Percentiles rank a stretch among this genome's conserved stretches.
Conservation (phyloP, 1,140 invertebrate genomes). For the Phocides pigmalion region DNA sequence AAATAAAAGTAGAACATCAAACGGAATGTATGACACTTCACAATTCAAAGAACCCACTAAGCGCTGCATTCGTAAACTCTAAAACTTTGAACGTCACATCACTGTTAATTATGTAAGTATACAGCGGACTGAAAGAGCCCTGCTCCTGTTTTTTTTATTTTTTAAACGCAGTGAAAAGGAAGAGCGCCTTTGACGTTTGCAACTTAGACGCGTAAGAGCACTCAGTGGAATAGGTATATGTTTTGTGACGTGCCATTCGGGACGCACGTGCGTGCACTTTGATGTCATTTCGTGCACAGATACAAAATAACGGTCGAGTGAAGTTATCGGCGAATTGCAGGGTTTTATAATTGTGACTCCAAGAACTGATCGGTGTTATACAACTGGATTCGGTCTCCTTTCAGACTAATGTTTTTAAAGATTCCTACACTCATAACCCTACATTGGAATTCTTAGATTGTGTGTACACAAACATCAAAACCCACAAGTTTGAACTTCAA, state of each 20-base stretch:
- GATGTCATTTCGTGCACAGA: constrained; percentile 41
- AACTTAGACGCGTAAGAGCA: constrained; percentile 62
- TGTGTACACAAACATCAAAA: too few relatives aligned
- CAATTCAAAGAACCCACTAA: constrained; percentile 67
- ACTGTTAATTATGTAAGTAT: constrained; percentile 73
- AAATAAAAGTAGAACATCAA: constrained; percentile 57
- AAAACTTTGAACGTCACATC: constrained; percentile 54
- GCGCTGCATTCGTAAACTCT: constrained; percentile 47
- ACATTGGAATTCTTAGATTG: too few relatives aligned
- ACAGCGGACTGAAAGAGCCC: constrained; percentile 45
- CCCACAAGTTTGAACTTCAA: too few relatives aligned
- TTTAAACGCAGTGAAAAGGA: constrained; percentile 74
- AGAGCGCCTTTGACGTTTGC: constrained; percentile 71
- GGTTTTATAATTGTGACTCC: background rate
- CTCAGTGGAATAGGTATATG: constrained; percentile 50
- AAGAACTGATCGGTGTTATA: too few relatives aligned
- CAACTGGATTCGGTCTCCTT: background rate
- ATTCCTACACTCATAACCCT: too few relatives aligned
- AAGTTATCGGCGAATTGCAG: background rate
- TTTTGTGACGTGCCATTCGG: constrained; percentile 52
- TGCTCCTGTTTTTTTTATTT: constrained; percentile 55
- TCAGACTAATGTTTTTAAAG: too few relatives aligned
- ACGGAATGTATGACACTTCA: constrained; percentile 68
- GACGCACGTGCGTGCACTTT: constrained; percentile 57
- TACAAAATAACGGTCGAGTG: constrained; percentile 22